Evolutionary conservation across 2,888 invertebrate genomes (phyloP).

Genomic region (Phengaris arion): DNA sequence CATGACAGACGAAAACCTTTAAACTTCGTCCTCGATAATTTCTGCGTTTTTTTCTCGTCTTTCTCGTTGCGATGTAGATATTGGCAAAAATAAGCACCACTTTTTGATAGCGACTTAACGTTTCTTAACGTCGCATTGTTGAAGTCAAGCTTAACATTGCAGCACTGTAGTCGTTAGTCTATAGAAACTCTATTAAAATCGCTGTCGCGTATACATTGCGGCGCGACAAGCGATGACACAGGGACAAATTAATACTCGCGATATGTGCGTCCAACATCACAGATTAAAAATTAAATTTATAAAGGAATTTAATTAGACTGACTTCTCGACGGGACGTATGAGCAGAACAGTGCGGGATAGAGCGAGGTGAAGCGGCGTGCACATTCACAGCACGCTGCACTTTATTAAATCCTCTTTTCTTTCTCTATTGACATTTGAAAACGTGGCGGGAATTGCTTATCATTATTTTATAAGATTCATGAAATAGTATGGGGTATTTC

Average conservation of each 20-base stretch:
- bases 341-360: neutral
- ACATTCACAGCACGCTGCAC: constrained; percentile 18
- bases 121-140: too few relatives aligned
- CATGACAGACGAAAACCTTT: too few relatives aligned
- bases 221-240: constrained; percentile 47
- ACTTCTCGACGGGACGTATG: constrained; percentile 31
- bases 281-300: constrained; percentile 40
- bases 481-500: too few relatives aligned
- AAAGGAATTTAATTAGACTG: constrained; percentile 38
- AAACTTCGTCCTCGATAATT: too few relatives aligned
- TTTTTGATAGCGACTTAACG: too few relatives aligned
- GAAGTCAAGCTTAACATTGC: neutral
- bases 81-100: too few relatives aligned
- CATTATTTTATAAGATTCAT: neutral
- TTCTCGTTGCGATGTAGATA: too few relatives aligned
- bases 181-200: constrained; percentile 13
- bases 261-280: constrained; percentile 43
- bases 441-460: neutral
- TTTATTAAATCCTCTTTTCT: constrained; percentile 28
- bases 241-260: constrained; percentile 57
- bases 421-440: constrained; percentile 18
- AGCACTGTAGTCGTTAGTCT: neutral
- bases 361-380: neutral
- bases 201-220: constrained; percentile 37
- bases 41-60: too few relatives aligned